Conservation (phyloP, 2,113 vertebrate species). For the Jacana jacana region DNA sequence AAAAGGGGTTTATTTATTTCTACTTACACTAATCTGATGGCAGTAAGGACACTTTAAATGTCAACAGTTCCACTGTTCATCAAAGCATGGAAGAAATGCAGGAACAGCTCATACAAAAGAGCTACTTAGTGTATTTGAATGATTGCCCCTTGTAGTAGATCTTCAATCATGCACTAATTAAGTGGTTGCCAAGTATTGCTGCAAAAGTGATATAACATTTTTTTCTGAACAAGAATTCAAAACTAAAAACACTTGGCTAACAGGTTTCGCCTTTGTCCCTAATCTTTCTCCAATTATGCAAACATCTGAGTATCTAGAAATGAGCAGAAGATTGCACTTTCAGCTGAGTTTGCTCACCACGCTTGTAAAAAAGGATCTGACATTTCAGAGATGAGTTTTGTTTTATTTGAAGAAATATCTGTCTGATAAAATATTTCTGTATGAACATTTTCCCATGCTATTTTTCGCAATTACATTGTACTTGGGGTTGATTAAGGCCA, state of each 20-base stretch:
- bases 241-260: neutral
- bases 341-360: neutral
- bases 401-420: neutral
- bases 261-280: neutral
- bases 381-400: neutral
- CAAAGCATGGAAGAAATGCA: neutral
- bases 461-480: neutral
- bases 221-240: neutral
- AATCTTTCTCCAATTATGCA: neutral
- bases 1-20: neutral
- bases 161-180: constrained; percentile 6
- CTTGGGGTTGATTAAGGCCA: neutral
- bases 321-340: neutral
- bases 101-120: neutral
- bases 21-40: neutral
- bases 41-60: neutral
- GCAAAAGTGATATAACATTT: neutral
- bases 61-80: neutral
- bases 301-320: neutral
- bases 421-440: neutral
- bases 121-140: neutral
- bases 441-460: neutral
- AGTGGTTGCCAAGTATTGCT: neutral
- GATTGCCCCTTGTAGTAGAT: neutral
- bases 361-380: neutral